Conservation (phyloP, 2,888 invertebrate species). For the Chloromyia formosa region DNA sequence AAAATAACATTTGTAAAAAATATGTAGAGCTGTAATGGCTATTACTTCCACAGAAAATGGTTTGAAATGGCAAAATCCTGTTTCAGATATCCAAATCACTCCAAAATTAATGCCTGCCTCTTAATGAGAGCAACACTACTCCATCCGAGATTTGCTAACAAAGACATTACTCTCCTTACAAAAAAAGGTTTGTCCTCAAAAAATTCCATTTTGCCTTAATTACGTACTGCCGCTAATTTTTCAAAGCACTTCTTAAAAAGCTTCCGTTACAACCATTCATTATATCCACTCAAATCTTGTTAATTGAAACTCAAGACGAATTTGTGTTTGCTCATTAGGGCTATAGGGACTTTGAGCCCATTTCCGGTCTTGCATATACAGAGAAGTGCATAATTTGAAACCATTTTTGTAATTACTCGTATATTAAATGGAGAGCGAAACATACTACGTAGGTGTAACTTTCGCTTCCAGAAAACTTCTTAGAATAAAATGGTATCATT, state of each 20-base stretch:
- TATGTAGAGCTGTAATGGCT: no score
- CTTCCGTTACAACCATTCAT: background rate
- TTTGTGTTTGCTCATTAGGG: background rate
- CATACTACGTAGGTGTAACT: no score
- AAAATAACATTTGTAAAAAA: no score
- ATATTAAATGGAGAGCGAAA: no score
- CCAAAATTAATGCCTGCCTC: no score
- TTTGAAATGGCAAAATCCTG: no score
- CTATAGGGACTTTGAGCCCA: background rate
- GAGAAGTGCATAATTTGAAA: background rate
- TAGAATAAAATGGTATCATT: no score
- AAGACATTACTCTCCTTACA: conserved; percentile 8
- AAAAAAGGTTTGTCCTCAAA: background rate
- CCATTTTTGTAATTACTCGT: no score
- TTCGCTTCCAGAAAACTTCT: no score
- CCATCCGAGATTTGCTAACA: background rate
- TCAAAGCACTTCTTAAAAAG: background rate
- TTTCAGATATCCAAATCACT: no score
- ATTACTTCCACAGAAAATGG: no score
- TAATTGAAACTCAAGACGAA: background rate
- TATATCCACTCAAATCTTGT: background rate
- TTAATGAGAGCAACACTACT: no score
- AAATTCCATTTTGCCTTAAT: background rate
- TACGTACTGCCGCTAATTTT: background rate
- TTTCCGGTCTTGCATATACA: background rate